A percentile compares a stretch with the other conserved stretches of the same genome.
Evolutionary conservation across 2,113 vertebrate species (phyloP).

Genomic region (Lanius collurio): DNA sequence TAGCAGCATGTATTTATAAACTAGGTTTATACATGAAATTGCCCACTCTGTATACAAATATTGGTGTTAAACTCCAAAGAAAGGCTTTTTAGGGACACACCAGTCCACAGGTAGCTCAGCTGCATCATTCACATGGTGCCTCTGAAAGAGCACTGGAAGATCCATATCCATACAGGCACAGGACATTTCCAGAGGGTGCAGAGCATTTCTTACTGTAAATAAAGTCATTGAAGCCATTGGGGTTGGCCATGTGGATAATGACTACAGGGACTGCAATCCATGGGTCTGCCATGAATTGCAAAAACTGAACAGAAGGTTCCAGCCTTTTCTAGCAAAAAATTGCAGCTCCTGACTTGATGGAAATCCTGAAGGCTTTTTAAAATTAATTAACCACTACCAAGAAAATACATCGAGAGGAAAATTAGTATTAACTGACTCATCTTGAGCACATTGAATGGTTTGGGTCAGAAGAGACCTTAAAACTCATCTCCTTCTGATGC

Average conservation of each 20-base stretch:
- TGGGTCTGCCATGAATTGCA: neutral
- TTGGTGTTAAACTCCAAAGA: neutral
- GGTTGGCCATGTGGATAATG: neutral
- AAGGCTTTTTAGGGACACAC: neutral
- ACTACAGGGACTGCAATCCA: neutral
- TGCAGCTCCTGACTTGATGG: neutral
- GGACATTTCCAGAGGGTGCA: neutral
- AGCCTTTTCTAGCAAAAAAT: neutral
- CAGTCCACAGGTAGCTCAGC: neutral
- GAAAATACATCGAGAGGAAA: neutral
- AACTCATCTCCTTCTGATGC: neutral
- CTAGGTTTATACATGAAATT: too few relatives aligned
- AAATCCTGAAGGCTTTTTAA: neutral
- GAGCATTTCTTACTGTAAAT: neutral
- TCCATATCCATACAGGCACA: rapidly evolving
- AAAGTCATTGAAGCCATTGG: neutral
- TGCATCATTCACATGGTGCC: too few relatives aligned
- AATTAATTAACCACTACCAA: neutral
- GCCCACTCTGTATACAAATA: neutral
- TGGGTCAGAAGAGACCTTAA: neutral
- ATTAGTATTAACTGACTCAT: neutral
- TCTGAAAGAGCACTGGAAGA: too few relatives aligned
- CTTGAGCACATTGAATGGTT: neutral
- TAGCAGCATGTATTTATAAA: neutral
- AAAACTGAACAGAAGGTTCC: neutral